Evolutionary conservation across 2,888 invertebrate genomes (phyloP).

Genomic region (Diarsia dahlii): DNA sequence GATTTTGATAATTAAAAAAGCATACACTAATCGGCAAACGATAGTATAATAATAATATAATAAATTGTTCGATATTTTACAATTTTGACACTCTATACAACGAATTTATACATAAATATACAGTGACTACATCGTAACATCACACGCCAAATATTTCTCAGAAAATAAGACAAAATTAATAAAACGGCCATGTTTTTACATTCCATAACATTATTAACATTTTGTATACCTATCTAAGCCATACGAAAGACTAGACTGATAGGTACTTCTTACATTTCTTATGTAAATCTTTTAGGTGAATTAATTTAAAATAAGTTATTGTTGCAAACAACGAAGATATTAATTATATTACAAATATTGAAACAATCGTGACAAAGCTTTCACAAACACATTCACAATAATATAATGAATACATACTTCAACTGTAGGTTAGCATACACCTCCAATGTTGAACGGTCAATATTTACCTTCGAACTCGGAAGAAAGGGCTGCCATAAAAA

Average conservation of each 20-base stretch:
- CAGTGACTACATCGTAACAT: constrained; percentile 43
- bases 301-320: not conserved
- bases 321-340: not conserved
- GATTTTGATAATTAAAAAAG: constrained; percentile 67
- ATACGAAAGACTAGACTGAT: constrained; percentile 53
- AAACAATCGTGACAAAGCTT: not conserved
- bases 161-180: constrained; percentile 36
- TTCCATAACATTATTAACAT: not conserved
- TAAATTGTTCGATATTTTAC: constrained; percentile 66
- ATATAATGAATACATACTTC: not conserved
- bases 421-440: not conserved
- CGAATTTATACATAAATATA: constrained; percentile 64
- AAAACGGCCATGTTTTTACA: constrained; percentile 18
- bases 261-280: constrained; percentile 15
- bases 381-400: not conserved
- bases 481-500: too few species aligned
- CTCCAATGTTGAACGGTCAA: too few species aligned
- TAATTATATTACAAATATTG: not conserved
- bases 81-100: constrained; percentile 62
- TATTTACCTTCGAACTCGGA: too few species aligned
- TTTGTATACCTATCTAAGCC: constrained; percentile 46
- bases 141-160: constrained; percentile 34
- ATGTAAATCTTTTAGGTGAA: constrained; percentile 18
- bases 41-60: constrained; percentile 60
- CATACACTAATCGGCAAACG: constrained; percentile 64